Base-by-base conservation (phyloP, 2,888 invertebrate genomes). In the Bursaphelenchus okinawaensis region DNA sequence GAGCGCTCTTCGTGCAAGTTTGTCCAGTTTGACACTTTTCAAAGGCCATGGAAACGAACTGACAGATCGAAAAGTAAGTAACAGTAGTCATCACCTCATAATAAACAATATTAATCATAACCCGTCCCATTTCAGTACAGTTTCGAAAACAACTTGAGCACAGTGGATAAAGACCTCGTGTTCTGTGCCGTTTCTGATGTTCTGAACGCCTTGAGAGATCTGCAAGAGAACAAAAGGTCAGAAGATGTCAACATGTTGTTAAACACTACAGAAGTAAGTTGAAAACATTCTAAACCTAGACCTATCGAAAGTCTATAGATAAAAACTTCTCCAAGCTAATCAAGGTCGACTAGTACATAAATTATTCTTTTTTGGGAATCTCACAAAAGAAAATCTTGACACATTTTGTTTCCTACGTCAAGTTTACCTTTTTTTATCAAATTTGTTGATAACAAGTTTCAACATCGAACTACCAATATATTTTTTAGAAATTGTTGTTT, bases 31-130 rank as follows among this genome's bases (percentile, higher is more conserved):
- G n/a, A 40, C 40, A 16, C 40, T 40, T 2, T 40, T 55, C 68
- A 0, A 70, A 70, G 2, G 62, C 61, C 12, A 68, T 68, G 28
- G 66, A 68, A 61, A 51, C 19, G 28, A 40, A 16, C 12, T 40
- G 12, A 1, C 1, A n/a, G 40, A 40, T 40, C 12, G 40, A 40
- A 40, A 40, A 40, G 40, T 40, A 40, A 40, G 40, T n/a, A n/a
- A n/a, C n/a, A n/a, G n/a, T n/a, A n/a, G n/a, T n/a, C n/a, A n/a
- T n/a, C n/a, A n/a, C n/a, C n/a, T n/a, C n/a, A n/a, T n/a, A n/a
- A 40, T 40, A 1, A 12, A 40, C 3, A 4, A 40, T 4, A 16
- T 12, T 16, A 40, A 40, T 40, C 1, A 6, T 40, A 16, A 9
- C 50, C 16, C n/a, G 23, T 52, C 26, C 24, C 58, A 24, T 28